Evolutionary conservation across 2,888 invertebrate genomes (phyloP), one percentile per base, ranked within the genome.

Genomic region (Idaea aversata): DNA sequence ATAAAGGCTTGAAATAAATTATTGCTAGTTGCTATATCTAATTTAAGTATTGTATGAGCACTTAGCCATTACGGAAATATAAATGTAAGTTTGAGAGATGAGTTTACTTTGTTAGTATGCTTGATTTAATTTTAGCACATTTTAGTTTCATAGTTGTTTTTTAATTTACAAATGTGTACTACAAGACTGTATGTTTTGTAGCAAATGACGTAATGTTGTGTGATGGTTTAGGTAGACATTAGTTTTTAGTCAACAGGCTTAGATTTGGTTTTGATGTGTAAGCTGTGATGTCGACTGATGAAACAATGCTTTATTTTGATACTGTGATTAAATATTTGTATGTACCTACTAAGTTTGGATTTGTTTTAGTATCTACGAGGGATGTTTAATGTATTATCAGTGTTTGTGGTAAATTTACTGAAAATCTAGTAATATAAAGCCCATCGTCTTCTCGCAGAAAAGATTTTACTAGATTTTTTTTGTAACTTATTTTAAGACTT

Each of bases 271-370:
- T 87, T 85, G 85, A 87, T 83, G 81, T 85, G 80, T 86, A 83
- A 87, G 86, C 91, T 91, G 93, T 91, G 93, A 91, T 91, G 90
- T 86, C 83, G 86, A 88, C 88, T 88, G 88, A 91, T 86, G 84
- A 87, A 85, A 87, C 87, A 82, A 88, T 89, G 92, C 90, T 92
- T 92, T 92, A 91, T 88, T 91, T 88, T 90, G 90, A 86, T 90
- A 91, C 91, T 91, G 92, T 91, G 91, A 91, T 91, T 88, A 88
- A 81, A 81, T 88, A 85, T 85, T 85, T 83, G 79, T 87, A 84
- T 84, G 80, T 84, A 80, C 25, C 25, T 25, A 25, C 82, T 85
- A 88, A 84, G 86, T 86, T 74, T 68, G 47, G 47, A 72, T 71
- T 67, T 58, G 84, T 84, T 80, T 82, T 83, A 10, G 47, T 47